Conservation (phyloP, 2,113 vertebrate genomes). For the Corythaeola cristata region DNA sequence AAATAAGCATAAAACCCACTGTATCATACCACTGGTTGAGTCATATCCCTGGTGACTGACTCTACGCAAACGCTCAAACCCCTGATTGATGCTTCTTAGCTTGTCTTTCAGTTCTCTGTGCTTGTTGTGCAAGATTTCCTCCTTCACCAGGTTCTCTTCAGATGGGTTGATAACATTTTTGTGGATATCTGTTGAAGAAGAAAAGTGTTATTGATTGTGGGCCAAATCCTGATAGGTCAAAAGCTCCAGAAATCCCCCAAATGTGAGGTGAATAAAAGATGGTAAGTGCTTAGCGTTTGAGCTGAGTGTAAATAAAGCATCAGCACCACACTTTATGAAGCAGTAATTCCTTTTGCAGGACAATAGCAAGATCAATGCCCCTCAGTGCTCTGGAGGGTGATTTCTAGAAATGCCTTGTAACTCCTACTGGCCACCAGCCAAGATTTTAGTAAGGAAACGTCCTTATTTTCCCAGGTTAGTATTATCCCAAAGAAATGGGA, state of each 20-base stretch:
- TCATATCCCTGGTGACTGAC: slow-evolving; percentile 91
- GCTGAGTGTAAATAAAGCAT: background rate
- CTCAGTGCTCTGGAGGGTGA: background rate
- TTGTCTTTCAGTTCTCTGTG: slow-evolving; percentile 89
- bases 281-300: background rate
- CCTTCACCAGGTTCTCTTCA: slow-evolving; percentile 78
- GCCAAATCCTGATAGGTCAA: background rate
- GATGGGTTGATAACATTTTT: slow-evolving; percentile 85
- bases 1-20: background rate
- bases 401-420: background rate
- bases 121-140: slow-evolving; percentile 79
- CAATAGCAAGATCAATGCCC: background rate
- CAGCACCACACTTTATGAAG: background rate
- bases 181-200: slow-evolving; percentile 79
- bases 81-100: slow-evolving; percentile 88
- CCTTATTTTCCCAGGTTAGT: background rate
- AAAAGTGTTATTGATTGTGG: background rate
- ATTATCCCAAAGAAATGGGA: background rate
- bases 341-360: background rate
- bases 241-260: background rate
- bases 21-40: slow-evolving; percentile 79
- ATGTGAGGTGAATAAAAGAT: background rate
- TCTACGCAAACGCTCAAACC: slow-evolving; percentile 88
- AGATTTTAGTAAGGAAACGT: background rate
- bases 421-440: background rate